These are phyloP conservation scores for Athalia rosae DNA, from an alignment of 2,888 invertebrate genomes.

Conservation along the genomic window DNA sequence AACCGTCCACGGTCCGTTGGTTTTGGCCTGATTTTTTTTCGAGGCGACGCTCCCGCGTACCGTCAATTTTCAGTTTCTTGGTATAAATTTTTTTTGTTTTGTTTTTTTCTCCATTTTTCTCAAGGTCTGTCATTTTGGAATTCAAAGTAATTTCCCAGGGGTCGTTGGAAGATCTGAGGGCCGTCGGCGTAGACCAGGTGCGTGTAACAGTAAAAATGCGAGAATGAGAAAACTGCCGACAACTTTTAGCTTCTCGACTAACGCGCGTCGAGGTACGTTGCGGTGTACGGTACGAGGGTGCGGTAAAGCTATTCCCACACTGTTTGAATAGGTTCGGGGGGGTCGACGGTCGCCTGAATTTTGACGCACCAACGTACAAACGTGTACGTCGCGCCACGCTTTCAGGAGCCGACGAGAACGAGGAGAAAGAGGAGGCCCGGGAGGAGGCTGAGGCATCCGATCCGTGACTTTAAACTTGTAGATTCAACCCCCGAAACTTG, in stretches of 20 bases:
- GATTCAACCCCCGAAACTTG: background rate
- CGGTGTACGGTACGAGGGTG: constrained; percentile 12
- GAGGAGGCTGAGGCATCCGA: background rate
- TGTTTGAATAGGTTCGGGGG: constrained; percentile 37
- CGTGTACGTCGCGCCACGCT: constrained; percentile 15
- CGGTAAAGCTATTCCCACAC: constrained; percentile 40
- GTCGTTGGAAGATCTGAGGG: constrained; percentile 21
- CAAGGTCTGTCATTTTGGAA: background rate
- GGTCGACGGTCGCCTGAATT: constrained; percentile 44
- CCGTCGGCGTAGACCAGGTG: background rate
- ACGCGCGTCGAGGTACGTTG: background rate
- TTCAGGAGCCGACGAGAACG: background rate
- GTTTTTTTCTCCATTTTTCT: background rate
- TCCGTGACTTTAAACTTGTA: constrained; percentile 2
- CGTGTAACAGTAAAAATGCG: constrained; percentile 32
- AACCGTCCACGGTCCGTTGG: background rate
- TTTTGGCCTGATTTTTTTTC: constrained; percentile 11
- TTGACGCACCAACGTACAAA: constrained; percentile 36
- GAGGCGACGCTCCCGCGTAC: background rate
- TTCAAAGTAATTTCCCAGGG: constrained; percentile 44
- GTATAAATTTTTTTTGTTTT: background rate
- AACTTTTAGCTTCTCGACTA: constrained; percentile 32
- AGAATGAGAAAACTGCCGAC: constrained; percentile 42
- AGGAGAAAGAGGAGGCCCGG: too few species aligned
- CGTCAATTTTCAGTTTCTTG: background rate